Evolutionary conservation across 2,797 vertebrate genomes (phyloP), one percentile per base, ranked within the genome.

Genomic region (Iguana delicatissima): DNA sequence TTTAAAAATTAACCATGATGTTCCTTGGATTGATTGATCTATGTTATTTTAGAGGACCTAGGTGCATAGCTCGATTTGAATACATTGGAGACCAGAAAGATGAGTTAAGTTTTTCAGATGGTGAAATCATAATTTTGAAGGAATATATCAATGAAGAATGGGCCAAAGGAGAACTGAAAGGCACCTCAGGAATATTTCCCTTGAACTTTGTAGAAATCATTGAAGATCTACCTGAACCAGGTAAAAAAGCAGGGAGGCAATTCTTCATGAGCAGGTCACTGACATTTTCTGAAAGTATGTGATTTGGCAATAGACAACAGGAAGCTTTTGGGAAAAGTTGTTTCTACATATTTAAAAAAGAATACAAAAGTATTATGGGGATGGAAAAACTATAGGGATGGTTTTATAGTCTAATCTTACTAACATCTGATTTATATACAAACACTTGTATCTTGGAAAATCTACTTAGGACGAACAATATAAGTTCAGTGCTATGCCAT

Each of bases 61-160:
- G 98, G 79, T 99, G 98, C 64, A 79, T 98, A 93, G 98, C 99
- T 9, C 98, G 98, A 88, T 99, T 99, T 92, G 98, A 99, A 93
- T 99, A 98, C 62, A 98, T 99, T 18, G 98, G 98, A 46, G 98
- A 99, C 94, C 97, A 98, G 93, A 97, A 96, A 26, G 98, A 99
- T 22, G 99, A 99, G 95, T 97, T 99, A 93, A 97, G 98, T 46
- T 99, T 99, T 97, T 97, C 94, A 6, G 98, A 99, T 96, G 99
- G 99, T 59, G 98, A 99, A 77, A 96, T 98, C 87, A 99, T 99
- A 96, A 86, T 95, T 95, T 97, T 99, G 89, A 98, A 97, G 92
- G 98, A 98, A 93, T 98, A 98, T 32, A 38, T 98, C 81, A 98
- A 97, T 89, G 97, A 99, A 86, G 99, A 99, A 3, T 99, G 99